These are phyloP conservation scores for Sorex maritimensis DNA, from an alignment of 2,797 vertebrate species.

Conservation along the genomic window DNA sequence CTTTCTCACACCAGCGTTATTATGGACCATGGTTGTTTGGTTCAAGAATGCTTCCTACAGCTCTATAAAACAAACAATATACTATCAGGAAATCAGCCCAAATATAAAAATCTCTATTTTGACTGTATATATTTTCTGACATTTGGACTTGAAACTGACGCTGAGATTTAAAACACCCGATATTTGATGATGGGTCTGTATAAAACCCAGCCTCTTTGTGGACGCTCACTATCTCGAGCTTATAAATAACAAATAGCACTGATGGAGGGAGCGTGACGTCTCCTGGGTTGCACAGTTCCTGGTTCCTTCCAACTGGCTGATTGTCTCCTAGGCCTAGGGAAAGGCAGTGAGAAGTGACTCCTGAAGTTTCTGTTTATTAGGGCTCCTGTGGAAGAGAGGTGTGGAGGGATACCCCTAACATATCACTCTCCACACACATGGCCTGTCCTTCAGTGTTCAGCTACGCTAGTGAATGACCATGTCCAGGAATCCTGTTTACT, in stretches of 20 bases:
- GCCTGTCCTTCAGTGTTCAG: background rate
- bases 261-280: background rate
- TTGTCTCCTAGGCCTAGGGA: too few relatives aligned
- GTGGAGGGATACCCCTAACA: background rate
- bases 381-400: background rate
- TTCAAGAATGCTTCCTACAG: conserved; percentile 26
- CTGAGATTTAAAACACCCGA: conserved; percentile 45
- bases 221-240: background rate
- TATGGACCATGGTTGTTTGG: background rate
- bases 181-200: conserved; percentile 54
- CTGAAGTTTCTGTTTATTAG: background rate
- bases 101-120: background rate
- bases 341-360: background rate
- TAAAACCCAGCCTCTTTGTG: conserved; percentile 7
- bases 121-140: background rate
- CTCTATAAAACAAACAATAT: conserved; percentile 55
- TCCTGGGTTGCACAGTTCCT: background rate
- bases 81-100: conserved; percentile 8
- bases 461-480: background rate
- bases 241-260: too few relatives aligned
- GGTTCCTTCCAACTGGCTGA: background rate
- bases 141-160: conserved; percentile 40
- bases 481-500: background rate
- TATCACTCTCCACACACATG: background rate
- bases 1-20: background rate